phyloP scores from a whole-genome alignment of 2,888 invertebrate species.

The Parthenolecanium corni region DNA sequence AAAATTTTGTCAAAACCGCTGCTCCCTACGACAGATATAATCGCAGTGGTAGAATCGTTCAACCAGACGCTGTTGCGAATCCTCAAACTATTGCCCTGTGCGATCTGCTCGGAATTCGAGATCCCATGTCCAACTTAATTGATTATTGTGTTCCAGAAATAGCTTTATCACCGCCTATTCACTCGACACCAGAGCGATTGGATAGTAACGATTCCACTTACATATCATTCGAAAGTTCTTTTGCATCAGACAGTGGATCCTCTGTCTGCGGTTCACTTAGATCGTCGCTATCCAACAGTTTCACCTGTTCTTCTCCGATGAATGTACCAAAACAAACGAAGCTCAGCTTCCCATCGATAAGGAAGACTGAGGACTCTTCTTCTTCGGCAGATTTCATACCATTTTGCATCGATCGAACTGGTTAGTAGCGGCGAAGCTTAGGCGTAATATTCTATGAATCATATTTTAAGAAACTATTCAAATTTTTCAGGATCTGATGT shows the following conservation, averaged over 20 bases:
- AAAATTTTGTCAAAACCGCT: constrained; percentile 67
- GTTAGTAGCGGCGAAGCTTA: no score
- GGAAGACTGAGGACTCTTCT: neutral
- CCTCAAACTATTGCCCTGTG: constrained; percentile 59
- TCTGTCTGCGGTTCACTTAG: neutral
- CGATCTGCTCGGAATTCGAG: constrained; percentile 54
- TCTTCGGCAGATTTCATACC: neutral
- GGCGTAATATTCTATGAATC: neutral
- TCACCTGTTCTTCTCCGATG: neutral
- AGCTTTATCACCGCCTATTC: neutral
- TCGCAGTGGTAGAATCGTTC: constrained; percentile 36
- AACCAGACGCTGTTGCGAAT: constrained; percentile 49
- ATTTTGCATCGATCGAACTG: constrained; percentile 8
- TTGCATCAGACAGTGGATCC: neutral
- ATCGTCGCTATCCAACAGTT: neutral
- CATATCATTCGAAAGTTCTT: neutral
- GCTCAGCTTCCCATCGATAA: constrained; percentile 3
- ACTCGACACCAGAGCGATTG: constrained; percentile 5
- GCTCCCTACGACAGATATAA: constrained; percentile 46
- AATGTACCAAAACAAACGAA: constrained; percentile 1
- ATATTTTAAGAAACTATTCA: neutral
- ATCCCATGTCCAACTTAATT: constrained; percentile 57
- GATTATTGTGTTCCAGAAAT: constrained; percentile 29
- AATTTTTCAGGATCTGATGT: neutral
- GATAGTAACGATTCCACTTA: neutral